These are phyloP conservation scores for Ceraclea dissimilis DNA, from an alignment of 2,888 invertebrate species.

Conservation along the genomic window DNA sequence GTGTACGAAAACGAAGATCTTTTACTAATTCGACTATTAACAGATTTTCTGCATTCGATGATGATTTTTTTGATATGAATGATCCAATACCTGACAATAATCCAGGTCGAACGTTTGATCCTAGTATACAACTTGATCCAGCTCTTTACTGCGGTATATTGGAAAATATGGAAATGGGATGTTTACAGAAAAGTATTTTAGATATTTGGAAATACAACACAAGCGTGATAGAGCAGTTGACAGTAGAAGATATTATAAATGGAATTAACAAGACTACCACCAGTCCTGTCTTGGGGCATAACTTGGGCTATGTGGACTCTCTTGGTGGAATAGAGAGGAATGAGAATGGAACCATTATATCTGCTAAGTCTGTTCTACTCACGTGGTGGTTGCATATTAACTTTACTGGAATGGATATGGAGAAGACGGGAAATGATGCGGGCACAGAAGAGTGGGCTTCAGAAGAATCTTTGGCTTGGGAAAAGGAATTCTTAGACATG, in stretches of 20 bases:
- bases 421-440: slow-evolving; percentile 60
- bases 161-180: slow-evolving; percentile 52
- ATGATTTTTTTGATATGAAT: slow-evolving; percentile 33
- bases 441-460: slow-evolving; percentile 72
- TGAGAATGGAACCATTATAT: slow-evolving; percentile 52
- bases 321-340: slow-evolving; percentile 55
- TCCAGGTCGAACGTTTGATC: slow-evolving; percentile 40
- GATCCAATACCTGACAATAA: slow-evolving; percentile 22
- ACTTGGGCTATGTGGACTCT: slow-evolving; percentile 53
- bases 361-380: slow-evolving; percentile 55
- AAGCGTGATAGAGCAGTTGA: slow-evolving; percentile 44
- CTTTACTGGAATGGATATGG: slow-evolving; percentile 57
- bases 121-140: slow-evolving; percentile 48
- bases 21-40: neutral
- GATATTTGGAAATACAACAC: slow-evolving; percentile 63
- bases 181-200: slow-evolving; percentile 57
- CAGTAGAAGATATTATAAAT: slow-evolving; percentile 53
- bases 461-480: slow-evolving; percentile 52
- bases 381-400: slow-evolving; percentile 60
- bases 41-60: slow-evolving; percentile 22
- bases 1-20: slow-evolving; percentile 27
- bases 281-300: slow-evolving; percentile 60
- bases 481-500: slow-evolving; percentile 46
- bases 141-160: slow-evolving; percentile 58
- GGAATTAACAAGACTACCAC: slow-evolving; percentile 51